These are phyloP conservation scores for Crypturellus tataupa DNA, from an alignment of 2,797 vertebrate genomes.

Conservation along the genomic window DNA sequence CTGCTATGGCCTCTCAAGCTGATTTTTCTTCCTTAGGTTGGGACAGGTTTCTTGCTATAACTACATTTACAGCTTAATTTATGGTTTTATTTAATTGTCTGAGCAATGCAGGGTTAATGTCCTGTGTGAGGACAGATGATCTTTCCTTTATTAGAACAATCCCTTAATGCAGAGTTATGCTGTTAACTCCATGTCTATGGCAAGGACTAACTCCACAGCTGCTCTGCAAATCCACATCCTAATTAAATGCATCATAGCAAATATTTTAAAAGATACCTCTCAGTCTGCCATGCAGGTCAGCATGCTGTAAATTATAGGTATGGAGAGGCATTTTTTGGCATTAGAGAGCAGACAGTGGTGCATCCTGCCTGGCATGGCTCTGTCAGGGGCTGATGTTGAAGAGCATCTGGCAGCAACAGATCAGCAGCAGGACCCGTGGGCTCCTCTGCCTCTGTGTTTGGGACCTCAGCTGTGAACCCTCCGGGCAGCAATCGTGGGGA, in stretches of 20 bases:
- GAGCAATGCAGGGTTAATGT: conserved; percentile 66
- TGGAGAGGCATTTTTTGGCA: too few relatives aligned
- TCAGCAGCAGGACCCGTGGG: background rate
- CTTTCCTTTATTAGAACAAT: conserved; percentile 69
- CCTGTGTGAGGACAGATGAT: conserved; percentile 54
- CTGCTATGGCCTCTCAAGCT: background rate
- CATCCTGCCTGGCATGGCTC: background rate
- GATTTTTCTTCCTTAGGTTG: background rate
- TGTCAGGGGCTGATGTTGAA: background rate
- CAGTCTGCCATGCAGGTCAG: background rate
- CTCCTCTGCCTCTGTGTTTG: too few relatives aligned
- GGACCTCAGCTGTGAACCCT: too few relatives aligned
- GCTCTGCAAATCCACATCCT: conserved; percentile 42
- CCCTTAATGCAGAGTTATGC: conserved; percentile 64
- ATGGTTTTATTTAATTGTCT: conserved; percentile 70
- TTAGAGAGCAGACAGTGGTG: background rate
- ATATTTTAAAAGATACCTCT: conserved; percentile 28
- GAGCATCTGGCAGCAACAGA: background rate
- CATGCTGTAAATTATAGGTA: background rate
- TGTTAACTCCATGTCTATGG: conserved; percentile 58
- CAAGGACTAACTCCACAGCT: conserved; percentile 18
- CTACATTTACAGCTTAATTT: conserved; percentile 63
- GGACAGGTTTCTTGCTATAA: conserved; percentile 28
- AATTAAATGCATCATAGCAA: background rate
- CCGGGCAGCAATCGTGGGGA: conserved; percentile 59